These are phyloP conservation scores for Galleria mellonella DNA, from an alignment of 1,140 invertebrate species.

Conservation along the genomic window DNA sequence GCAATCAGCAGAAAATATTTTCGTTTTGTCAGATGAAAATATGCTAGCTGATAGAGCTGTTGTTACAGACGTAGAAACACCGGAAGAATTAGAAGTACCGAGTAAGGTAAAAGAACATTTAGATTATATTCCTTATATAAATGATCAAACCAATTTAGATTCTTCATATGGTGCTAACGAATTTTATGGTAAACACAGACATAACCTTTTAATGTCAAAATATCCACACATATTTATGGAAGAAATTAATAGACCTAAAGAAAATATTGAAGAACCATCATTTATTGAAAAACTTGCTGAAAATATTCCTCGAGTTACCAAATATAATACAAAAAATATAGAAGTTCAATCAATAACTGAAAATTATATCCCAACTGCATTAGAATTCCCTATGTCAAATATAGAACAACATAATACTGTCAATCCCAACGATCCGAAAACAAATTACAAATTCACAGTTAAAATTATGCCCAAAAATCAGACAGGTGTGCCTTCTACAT, in stretches of 20 bases:
- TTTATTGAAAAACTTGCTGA: background rate
- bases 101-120: constrained; percentile 11
- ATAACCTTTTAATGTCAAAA: constrained; percentile 41
- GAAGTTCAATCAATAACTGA: background rate
- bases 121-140: constrained; percentile 19
- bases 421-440: constrained; percentile 6
- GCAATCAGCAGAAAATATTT: constrained; percentile 27
- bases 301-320: no score
- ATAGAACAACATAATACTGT: background rate
- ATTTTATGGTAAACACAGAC: constrained; percentile 24
- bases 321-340: background rate
- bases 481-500: constrained; percentile 27
- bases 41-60: constrained; percentile 31
- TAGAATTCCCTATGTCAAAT: background rate
- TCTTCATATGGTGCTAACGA: no score
- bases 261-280: constrained; percentile 14
- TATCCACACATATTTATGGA: constrained; percentile 61
- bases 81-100: constrained; percentile 9
- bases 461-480: constrained; percentile 50
- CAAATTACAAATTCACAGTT: constrained; percentile 45
- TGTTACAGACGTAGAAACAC: constrained; percentile 23
- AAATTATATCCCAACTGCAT: background rate
- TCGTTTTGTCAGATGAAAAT: constrained; percentile 38
- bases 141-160: constrained; percentile 7
- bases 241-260: constrained; percentile 27